Conservation (phyloP, 2,797 vertebrate species). For the Oceanodroma leucorhoa region DNA sequence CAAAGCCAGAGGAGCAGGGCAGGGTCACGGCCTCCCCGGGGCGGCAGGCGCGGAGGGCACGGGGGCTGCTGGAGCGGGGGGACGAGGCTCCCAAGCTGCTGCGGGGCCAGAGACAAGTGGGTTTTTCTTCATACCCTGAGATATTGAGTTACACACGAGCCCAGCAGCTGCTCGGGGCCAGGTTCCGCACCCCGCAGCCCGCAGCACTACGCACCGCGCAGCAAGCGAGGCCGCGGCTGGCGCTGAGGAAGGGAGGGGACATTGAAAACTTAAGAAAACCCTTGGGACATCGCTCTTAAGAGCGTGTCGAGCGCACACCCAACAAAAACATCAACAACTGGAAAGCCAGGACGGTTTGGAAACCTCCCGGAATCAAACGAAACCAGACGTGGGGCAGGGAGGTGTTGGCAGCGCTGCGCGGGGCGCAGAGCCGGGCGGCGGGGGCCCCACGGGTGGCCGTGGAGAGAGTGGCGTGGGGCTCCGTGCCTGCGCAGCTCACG, state of each 20-base stretch:
- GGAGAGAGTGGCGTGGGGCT: background rate
- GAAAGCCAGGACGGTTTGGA: background rate
- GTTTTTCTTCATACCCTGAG: background rate
- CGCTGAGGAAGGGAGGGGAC: background rate
- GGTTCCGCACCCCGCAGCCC: background rate
- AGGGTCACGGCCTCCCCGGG: background rate
- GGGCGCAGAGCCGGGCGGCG: background rate
- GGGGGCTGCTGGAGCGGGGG: background rate
- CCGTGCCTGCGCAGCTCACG: background rate
- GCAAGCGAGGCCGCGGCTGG: background rate
- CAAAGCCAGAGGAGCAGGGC: background rate
- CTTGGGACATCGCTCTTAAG: background rate
- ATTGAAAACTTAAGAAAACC: background rate
- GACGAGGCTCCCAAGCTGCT: background rate
- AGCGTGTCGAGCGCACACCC: background rate
- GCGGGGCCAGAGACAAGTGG: background rate
- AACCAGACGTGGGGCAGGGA: background rate
- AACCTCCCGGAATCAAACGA: background rate
- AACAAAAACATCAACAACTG: background rate
- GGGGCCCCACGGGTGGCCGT: background rate
- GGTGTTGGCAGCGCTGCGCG: background rate
- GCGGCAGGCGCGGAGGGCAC: background rate
- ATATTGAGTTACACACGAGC: background rate
- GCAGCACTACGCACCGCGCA: background rate
- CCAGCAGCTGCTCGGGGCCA: background rate